phyloP scores from a whole-genome alignment of 2,888 invertebrate species.

The Allygus modestus region DNA sequence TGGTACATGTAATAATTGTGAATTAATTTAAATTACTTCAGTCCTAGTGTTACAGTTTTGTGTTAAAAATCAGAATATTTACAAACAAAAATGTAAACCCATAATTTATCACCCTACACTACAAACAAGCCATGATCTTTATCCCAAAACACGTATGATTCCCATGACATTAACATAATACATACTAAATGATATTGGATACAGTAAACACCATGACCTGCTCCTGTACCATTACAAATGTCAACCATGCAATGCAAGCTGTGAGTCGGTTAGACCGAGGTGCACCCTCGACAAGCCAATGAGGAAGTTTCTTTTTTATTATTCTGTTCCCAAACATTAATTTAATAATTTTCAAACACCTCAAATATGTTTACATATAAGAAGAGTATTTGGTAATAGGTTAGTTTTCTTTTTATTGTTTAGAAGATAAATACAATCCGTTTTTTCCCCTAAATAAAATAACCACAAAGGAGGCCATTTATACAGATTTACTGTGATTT shows the following conservation, averaged over 20 bases:
- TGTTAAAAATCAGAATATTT: background rate
- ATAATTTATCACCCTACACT: background rate
- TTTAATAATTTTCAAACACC: too few relatives aligned
- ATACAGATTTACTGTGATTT: too few relatives aligned
- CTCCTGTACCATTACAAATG: background rate
- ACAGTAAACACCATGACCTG: slow-evolving; percentile 27
- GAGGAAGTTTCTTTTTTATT: background rate
- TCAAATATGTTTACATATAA: too few relatives aligned
- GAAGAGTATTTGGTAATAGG: too few relatives aligned
- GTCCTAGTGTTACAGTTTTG: background rate
- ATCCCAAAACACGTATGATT: background rate
- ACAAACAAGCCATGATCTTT: background rate
- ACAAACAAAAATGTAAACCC: background rate
- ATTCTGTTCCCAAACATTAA: background rate
- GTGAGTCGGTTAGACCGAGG: slow-evolving; percentile 21
- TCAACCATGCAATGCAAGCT: slow-evolving; percentile 29
- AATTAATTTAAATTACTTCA: background rate
- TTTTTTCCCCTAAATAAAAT: too few relatives aligned
- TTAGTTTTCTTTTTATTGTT: too few relatives aligned
- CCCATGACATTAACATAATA: background rate
- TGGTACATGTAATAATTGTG: too few relatives aligned
- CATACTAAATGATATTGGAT: background rate
- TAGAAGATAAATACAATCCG: too few relatives aligned
- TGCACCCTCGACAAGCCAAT: background rate
- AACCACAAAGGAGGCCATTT: too few relatives aligned